A percentile compares a stretch with the other conserved stretches of the same genome.
Conservation (phyloP, 2,113 vertebrate genomes). For the Zootoca vivipara region DNA sequence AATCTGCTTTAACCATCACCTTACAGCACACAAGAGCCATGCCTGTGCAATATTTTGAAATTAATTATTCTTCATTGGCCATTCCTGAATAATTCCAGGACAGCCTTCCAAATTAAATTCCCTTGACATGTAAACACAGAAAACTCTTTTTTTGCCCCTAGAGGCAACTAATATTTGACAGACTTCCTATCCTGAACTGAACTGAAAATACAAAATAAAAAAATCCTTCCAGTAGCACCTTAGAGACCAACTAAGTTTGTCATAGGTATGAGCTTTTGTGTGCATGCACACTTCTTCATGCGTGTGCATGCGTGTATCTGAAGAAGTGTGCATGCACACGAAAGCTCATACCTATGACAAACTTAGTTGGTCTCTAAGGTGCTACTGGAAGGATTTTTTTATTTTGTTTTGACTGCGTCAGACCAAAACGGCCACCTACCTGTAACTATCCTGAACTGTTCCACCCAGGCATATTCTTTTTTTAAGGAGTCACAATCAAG, state of each 20-base stretch:
- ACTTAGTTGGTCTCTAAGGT: no score
- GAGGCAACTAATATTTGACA: conserved; percentile 7
- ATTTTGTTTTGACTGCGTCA: no score
- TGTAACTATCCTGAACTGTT: conserved; percentile 8
- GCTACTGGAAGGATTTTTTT: no score
- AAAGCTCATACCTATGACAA: no score
- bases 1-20: conserved; percentile 3
- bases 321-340: no score
- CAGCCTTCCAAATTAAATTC: conserved; percentile 10
- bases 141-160: not conserved
- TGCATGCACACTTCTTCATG: no score
- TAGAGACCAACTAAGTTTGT: no score
- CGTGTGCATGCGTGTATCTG: no score
- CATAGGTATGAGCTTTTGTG: no score
- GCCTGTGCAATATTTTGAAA: conserved; percentile 26
- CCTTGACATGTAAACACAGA: not conserved
- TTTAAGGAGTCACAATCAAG: not conserved
- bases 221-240: no score
- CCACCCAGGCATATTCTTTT: not conserved
- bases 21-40: conserved; percentile 31
- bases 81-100: conserved; percentile 29
- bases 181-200: conserved; percentile 11
- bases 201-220: no score
- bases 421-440: no score
- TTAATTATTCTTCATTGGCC: conserved; percentile 43